Evolutionary conservation across 2,888 invertebrate genomes (phyloP), one percentile per base, ranked within the genome.

Genomic region (Galerucella nymphaeae): DNA sequence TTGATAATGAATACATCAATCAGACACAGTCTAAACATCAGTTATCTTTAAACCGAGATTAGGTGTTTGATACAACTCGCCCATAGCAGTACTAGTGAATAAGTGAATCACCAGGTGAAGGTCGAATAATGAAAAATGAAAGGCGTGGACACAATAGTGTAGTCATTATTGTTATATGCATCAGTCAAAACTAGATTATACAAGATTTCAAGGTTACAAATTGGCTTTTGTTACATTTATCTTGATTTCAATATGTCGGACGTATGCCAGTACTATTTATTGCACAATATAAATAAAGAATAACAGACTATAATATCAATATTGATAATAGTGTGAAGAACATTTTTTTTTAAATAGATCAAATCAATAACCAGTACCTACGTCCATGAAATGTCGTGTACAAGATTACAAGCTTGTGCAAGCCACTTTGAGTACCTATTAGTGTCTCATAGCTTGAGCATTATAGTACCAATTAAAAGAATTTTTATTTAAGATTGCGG

Each of bases 91-190:
- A 16, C 10, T 16, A 18, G n/a, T 16, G 4, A 16, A 58, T 45
- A 68, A 68, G 73, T 77, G 79, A 75, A 76, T 73, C 77, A 75
- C 74, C 76, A 76, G 79, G 77, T 78, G 79, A 79, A 79, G 79
- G n/a, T n/a, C n/a, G n/a, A n/a, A n/a, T n/a, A 78, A 72, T 77
- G 72, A 62, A 72, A 18, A 68, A 72, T 75, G 74, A 78, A 79
- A 79, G 79, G 79, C 76, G 79, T 78, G 78, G 79, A 75, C 77
- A 53, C 71, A 30, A 61, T 14, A 45, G 58, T 14, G 14, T 16
- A 18, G 53, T 68, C 45, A 50, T 68, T 68, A 53, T 68, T 73
- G 73, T 79, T 79, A 77, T 30, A 30, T 76, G 72, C 73, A 75
- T 76, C 58, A 68, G 10, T 61, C 50, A n/a, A 18, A 61, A 14